Conservation (phyloP, 1,140 invertebrate genomes). For the Hylaeus anthracinus region DNA sequence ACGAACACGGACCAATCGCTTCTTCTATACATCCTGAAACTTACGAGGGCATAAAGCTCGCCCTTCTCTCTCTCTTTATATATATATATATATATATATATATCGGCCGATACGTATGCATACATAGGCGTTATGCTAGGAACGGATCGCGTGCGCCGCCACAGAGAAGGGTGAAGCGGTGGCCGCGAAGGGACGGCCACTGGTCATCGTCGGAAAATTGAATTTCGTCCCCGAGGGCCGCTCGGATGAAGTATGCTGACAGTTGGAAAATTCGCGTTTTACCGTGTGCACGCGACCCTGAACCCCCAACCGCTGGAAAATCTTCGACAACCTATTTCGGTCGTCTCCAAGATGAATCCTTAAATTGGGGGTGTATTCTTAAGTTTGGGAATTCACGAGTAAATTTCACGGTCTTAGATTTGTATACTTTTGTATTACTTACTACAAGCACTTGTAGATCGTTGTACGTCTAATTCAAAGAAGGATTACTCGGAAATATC, state of each 20-base stretch:
- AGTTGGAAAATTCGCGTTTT: slow-evolving; percentile 72
- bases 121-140: slow-evolving; percentile 3
- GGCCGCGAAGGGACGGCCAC: slow-evolving; percentile 66
- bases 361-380: not conserved
- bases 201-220: slow-evolving; percentile 80
- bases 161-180: slow-evolving; percentile 26
- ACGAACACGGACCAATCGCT: slow-evolving; percentile 55
- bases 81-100: slow-evolving; percentile 23
- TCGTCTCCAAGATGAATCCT: not conserved
- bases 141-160: slow-evolving; percentile 6
- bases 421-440: no score
- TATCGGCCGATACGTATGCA: slow-evolving; percentile 37
- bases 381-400: not conserved
- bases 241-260: slow-evolving; percentile 77
- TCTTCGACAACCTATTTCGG: slow-evolving; percentile 12
- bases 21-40: slow-evolving; percentile 68
- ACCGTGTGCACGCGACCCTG: slow-evolving; percentile 53
- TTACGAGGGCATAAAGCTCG: slow-evolving; percentile 79
- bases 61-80: slow-evolving; percentile 32
- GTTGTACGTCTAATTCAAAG: no score
- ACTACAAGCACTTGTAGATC: no score
- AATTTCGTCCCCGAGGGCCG: slow-evolving; percentile 78
- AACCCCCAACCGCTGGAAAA: slow-evolving; percentile 26
- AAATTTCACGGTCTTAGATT: no score
- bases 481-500: no score